Conservation (phyloP, 2,797 vertebrate species). For the Tachyglossus aculeatus region DNA sequence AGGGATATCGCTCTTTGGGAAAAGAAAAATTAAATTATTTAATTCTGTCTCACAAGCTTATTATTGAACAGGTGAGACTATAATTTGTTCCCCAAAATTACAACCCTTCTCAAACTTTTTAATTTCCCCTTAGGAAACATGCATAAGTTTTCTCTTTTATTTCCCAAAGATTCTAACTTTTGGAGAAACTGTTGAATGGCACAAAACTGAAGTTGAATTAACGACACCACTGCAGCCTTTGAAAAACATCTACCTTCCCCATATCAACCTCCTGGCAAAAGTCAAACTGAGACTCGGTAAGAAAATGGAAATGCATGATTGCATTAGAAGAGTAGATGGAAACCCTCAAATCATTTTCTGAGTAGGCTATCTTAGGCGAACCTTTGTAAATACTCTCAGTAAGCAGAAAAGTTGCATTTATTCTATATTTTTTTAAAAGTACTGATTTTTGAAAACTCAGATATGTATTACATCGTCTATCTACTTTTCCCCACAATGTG, state of each 20-base stretch:
- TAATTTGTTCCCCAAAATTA: background rate
- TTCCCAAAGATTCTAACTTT: conserved; percentile 77
- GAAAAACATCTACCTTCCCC: conserved; percentile 88
- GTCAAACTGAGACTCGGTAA: conserved; percentile 85
- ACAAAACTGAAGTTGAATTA: conserved; percentile 66
- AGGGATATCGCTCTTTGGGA: conserved; percentile 51
- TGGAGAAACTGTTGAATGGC: conserved; percentile 74
- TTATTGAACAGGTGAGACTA: conserved; percentile 72
- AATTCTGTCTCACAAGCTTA: conserved; percentile 67
- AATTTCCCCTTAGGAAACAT: background rate
- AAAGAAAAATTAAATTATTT: conserved; percentile 60
- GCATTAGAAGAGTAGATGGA: background rate
- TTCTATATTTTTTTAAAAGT: background rate
- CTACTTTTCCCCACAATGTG: too few species aligned
- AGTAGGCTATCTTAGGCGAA: background rate
- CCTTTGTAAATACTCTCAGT: conserved; percentile 3
- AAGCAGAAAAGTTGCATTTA: too few species aligned
- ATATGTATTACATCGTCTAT: too few species aligned
- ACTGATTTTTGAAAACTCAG: background rate
- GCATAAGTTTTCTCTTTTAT: conserved; percentile 4
- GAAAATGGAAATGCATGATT: conserved; percentile 18
- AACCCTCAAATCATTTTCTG: background rate
- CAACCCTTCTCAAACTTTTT: conserved; percentile 1
- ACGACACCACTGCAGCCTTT: conserved; percentile 61
- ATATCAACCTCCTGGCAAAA: conserved; percentile 81